Conservation (phyloP, 1,140 invertebrate species). For the Drosophila sechellia region DNA sequence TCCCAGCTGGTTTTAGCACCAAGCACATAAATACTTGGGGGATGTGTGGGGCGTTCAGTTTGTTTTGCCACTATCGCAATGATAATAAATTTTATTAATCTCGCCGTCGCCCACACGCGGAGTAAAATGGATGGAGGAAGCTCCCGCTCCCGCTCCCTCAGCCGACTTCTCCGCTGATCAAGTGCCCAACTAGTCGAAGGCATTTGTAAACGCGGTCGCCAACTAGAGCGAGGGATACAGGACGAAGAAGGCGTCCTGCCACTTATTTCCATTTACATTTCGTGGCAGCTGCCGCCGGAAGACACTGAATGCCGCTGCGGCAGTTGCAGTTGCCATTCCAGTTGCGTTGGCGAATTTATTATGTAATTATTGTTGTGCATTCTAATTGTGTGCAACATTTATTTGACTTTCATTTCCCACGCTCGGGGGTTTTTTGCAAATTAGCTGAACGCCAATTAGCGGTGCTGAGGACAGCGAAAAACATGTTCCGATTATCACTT, state of each 20-base stretch:
- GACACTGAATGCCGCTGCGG: slow-evolving; percentile 16
- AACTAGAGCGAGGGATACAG: slow-evolving; percentile 3
- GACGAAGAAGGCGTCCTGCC: slow-evolving; percentile 20
- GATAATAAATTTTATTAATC: slow-evolving; percentile 83
- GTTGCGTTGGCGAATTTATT: slow-evolving; percentile 59
- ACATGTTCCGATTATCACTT: not conserved
- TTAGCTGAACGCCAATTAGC: slow-evolving; percentile 9
- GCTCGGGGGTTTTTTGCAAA: slow-evolving; percentile 2
- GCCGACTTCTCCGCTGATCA: slow-evolving; percentile 42
- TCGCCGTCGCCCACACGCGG: slow-evolving; percentile 52
- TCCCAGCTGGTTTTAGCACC: slow-evolving; percentile 64
- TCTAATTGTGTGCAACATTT: slow-evolving; percentile 58
- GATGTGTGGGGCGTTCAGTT: slow-evolving; percentile 61
- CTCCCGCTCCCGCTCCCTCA: not conserved
- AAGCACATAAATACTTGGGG: slow-evolving; percentile 65
- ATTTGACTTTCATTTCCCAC: slow-evolving; percentile 23
- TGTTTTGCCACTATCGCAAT: slow-evolving; percentile 73
- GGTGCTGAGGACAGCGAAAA: not conserved
- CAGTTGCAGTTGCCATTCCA: slow-evolving; percentile 32
- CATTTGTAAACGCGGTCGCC: slow-evolving; percentile 58
- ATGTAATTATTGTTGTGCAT: slow-evolving; percentile 59
- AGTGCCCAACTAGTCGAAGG: slow-evolving; percentile 62
- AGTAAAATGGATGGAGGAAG: slow-evolving; percentile 26
- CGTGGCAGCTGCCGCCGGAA: slow-evolving; percentile 39
- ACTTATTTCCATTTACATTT: slow-evolving; percentile 70